Base-by-base conservation (phyloP, 1,140 invertebrate genomes). In the Drosophila funebris region DNA sequence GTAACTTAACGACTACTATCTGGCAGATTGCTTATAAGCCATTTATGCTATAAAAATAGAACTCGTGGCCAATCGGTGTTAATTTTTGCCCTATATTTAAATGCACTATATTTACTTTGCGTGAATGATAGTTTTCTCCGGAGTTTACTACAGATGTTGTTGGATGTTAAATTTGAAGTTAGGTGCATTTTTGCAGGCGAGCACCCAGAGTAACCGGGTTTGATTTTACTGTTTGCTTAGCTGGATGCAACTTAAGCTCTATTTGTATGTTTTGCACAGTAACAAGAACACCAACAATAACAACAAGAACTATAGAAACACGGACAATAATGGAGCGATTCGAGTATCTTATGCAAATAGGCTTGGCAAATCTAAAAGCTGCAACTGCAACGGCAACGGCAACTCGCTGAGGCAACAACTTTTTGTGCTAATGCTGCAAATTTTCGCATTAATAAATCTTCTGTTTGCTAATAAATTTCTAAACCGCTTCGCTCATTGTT, bases 371-470 rank as follows among this genome's bases (percentile, higher is more conserved):
- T 11, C 24, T 14, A n/a, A 11, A 50, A 31, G 9, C 37, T 22
- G 7, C 56, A 33, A 33, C 9, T 14, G 41, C 48, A 75, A 58
- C 36, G 24, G 22, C 66, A 58, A 50, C 56, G 0, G 46, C 14
- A 53, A 56, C 46, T 36, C 46, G 22, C 5, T 67, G 43, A 52
- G 4, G 62, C 31, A 39, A 56, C 53, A 57, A 41, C 43, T 60
- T 36, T 33, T 16, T 76, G 71, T 78, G 83, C 76, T 79, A 83
- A 88, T 67, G 76, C 69, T 73, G 83, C 83, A 88, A 73, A 82
- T 70, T 73, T 79, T 82, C 69, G 66, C 76, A 88, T 73, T 88
- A 88, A 88, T 88, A 88, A 88, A 88, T 88, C 83, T 68, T 58
- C 76, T 88, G 83, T 88, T 83, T 83, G 73, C 72, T 69, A 79